Percentiles rank a stretch among this genome's conserved stretches.
These are phyloP conservation scores for Chaetorhynchus papuensis DNA, from an alignment of 2,113 vertebrate genomes.

Conservation along the genomic window DNA sequence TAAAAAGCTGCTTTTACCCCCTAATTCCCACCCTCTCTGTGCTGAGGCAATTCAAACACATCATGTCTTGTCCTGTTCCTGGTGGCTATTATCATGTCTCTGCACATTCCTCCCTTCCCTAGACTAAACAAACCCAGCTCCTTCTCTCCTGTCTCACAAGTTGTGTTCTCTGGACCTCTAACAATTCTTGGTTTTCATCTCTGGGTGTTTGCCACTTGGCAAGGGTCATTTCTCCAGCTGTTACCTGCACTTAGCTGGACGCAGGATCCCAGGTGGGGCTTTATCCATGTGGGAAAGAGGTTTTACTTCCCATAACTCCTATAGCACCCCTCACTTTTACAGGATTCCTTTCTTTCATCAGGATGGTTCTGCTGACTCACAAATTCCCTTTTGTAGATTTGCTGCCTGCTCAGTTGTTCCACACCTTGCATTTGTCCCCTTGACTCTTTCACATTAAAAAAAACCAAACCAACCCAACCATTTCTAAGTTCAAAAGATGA, in stretches of 20 bases:
- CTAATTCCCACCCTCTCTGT: not conserved
- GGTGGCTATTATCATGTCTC: not conserved
- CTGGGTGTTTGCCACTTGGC: not conserved
- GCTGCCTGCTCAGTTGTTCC: not conserved
- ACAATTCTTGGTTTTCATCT: not conserved
- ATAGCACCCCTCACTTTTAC: not conserved
- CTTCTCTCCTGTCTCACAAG: not conserved
- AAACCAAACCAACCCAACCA: not conserved
- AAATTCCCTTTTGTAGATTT: not conserved
- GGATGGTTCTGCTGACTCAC: not conserved
- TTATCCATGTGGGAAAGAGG: not conserved
- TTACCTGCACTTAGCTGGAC: not conserved
- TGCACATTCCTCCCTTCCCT: not conserved
- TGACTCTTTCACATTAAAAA: not conserved
- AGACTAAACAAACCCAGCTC: constrained; percentile 49
- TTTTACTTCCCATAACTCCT: not conserved
- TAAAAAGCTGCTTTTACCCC: not conserved
- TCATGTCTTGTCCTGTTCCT: not conserved
- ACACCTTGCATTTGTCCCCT: not conserved
- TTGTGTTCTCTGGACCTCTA: not conserved
- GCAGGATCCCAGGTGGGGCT: not conserved
- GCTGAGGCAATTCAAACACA: not conserved
- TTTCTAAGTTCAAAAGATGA: not conserved
- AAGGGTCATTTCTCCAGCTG: not conserved
- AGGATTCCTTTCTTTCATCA: not conserved